Conservation (phyloP, 2,797 vertebrate species). For the Chloroceryle inda region DNA sequence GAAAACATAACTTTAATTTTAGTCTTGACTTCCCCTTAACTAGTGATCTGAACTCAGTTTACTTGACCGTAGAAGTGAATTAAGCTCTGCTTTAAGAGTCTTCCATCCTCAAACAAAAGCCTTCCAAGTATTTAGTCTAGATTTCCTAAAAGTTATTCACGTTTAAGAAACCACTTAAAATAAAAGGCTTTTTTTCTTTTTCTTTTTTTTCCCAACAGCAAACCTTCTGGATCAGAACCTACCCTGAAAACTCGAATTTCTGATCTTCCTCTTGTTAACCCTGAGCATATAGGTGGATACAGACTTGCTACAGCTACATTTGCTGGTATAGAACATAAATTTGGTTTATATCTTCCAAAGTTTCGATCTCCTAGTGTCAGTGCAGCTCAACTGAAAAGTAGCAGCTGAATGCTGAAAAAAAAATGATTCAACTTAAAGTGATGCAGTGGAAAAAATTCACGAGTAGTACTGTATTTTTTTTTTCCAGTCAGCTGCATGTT, state of each 20-base stretch:
- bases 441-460: conserved; percentile 8
- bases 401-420: conserved; percentile 76
- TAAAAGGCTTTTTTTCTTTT: conserved; percentile 8
- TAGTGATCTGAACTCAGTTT: not conserved
- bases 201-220: conserved; percentile 80
- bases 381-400: conserved; percentile 76
- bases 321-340: conserved; percentile 96
- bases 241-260: conserved; percentile 92
- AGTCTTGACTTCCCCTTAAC: not conserved
- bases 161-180: not conserved
- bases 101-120: not conserved
- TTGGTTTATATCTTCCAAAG: conserved; percentile 94
- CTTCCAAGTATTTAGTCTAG: not conserved
- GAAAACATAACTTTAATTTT: not conserved
- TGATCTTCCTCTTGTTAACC: conserved; percentile 87
- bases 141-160: not conserved
- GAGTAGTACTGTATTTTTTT: conserved; percentile 38
- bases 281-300: conserved; percentile 94
- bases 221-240: conserved; percentile 86
- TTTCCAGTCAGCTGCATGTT: conserved; percentile 79
- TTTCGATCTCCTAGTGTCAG: conserved; percentile 82
- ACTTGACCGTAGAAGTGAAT: not conserved
- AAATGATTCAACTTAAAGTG: not conserved
- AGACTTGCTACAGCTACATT: conserved; percentile 95
- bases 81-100: not conserved